These are phyloP conservation scores for Montipora sp. DNA, from an alignment of 64 coral and sea anemone species.

Conservation along the genomic window DNA sequence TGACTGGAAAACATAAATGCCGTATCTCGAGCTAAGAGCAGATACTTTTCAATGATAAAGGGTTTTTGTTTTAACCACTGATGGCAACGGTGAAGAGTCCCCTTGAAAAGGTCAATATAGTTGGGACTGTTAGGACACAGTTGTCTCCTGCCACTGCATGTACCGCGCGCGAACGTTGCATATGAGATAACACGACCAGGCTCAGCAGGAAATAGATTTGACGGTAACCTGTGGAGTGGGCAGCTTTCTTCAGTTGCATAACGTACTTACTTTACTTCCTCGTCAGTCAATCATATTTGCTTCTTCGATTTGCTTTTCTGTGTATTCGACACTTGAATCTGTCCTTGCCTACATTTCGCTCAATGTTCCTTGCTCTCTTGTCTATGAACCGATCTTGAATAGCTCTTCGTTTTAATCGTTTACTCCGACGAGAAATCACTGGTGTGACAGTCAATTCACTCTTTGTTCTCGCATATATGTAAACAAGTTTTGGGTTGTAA, in stretches of 20 bases:
- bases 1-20: no score
- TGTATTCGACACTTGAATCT: slow-evolving; percentile 34
- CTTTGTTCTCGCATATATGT: slow-evolving; percentile 85
- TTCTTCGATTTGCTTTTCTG: slow-evolving; percentile 22
- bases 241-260: neutral
- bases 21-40: no score
- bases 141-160: no score
- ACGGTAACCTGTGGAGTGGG: no score
- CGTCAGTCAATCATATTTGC: neutral
- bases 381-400: neutral
- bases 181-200: no score
- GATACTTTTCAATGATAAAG: no score
- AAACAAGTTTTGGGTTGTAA: slow-evolving; percentile 67
- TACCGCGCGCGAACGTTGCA: no score
- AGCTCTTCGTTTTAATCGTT: slow-evolving; percentile 7
- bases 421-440: neutral
- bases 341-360: neutral
- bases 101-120: no score
- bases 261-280: neutral
- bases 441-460: neutral
- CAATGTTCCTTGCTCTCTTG: neutral
- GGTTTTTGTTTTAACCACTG: no score
- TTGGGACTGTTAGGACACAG: no score
- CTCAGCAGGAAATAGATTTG: no score
- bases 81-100: no score